Evolutionary conservation across 2,113 vertebrate genomes (phyloP).

Genomic region (Leptobrachium ailaonicum): DNA sequence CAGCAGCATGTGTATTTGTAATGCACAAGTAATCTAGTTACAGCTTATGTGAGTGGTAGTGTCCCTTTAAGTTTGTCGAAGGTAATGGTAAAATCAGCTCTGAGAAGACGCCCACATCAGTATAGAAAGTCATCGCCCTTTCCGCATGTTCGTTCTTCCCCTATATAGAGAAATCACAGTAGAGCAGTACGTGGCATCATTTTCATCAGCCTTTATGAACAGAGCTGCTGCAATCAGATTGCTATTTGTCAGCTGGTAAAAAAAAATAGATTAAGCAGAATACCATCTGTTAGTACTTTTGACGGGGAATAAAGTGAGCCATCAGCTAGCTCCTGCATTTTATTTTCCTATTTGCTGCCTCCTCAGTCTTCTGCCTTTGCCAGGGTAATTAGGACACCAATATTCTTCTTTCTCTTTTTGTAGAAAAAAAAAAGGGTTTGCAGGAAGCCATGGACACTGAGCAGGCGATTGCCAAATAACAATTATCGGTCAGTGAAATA

Average conservation of each 20-base stretch:
- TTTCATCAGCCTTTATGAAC: conserved; percentile 11
- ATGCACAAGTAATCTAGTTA: no score
- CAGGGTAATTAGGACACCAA: conserved; percentile 23
- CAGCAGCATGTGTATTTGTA: no score
- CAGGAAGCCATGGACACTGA: not conserved
- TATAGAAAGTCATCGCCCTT: no score
- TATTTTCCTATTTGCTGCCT: conserved; percentile 13
- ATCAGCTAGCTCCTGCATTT: conserved; percentile 3
- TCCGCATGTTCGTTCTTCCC: no score
- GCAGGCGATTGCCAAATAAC: conserved; percentile 6
- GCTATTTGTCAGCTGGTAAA: conserved; percentile 29
- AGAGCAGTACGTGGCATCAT: not conserved
- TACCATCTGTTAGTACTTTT: conserved; percentile 38
- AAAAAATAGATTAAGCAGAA: conserved; percentile 25
- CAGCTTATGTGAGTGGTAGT: no score
- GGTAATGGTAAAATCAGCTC: no score
- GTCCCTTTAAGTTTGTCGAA: no score
- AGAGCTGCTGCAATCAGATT: conserved; percentile 28
- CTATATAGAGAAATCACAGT: not conserved
- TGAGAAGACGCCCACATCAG: no score
- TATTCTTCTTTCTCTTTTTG: not conserved
- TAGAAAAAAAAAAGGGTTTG: not conserved
- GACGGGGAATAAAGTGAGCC: conserved; percentile 25
- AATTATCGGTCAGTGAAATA: conserved; percentile 15
- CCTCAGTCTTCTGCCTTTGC: not conserved